phyloP scores from a whole-genome alignment of 2,113 vertebrate genomes.

The Sturnira hondurensis region DNA sequence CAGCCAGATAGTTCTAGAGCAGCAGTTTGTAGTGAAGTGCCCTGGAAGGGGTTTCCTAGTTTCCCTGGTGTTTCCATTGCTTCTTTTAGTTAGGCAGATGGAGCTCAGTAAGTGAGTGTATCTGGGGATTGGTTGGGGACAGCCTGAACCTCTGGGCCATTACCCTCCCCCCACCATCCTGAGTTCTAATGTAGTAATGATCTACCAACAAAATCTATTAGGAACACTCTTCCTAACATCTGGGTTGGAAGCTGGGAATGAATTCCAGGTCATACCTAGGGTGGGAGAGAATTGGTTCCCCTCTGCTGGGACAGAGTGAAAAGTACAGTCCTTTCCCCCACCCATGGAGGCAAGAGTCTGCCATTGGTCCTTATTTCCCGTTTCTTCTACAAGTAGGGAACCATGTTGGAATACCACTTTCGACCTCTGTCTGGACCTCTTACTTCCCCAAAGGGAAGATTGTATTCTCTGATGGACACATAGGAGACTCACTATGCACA shows the following conservation, averaged over 20 bases:
- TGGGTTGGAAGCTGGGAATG: not conserved
- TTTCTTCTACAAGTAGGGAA: not conserved
- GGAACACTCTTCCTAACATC: conserved; percentile 12
- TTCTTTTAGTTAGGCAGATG: not conserved
- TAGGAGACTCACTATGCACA: not conserved
- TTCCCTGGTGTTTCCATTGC: not conserved
- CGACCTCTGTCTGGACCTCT: not conserved
- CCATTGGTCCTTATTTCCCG: not conserved
- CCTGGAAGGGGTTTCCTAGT: not conserved
- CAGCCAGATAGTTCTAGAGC: not conserved
- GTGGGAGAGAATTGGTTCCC: not conserved
- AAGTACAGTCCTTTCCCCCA: not conserved
- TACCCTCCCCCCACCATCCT: not conserved
- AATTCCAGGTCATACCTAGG: not conserved
- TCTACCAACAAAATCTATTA: not conserved
- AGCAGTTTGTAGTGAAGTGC: not conserved
- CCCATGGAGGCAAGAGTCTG: not conserved
- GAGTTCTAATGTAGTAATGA: conserved; percentile 2
- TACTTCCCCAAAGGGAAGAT: conserved; percentile 13
- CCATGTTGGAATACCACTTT: not conserved
- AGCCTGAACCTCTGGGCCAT: not conserved
- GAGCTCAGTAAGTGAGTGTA: not conserved
- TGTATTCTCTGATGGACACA: not conserved
- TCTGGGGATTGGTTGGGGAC: not conserved
- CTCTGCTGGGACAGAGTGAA: not conserved